Evolutionary conservation across 2,888 invertebrate genomes (phyloP).

Genomic region (Drosophila cyrtoloma): DNA sequence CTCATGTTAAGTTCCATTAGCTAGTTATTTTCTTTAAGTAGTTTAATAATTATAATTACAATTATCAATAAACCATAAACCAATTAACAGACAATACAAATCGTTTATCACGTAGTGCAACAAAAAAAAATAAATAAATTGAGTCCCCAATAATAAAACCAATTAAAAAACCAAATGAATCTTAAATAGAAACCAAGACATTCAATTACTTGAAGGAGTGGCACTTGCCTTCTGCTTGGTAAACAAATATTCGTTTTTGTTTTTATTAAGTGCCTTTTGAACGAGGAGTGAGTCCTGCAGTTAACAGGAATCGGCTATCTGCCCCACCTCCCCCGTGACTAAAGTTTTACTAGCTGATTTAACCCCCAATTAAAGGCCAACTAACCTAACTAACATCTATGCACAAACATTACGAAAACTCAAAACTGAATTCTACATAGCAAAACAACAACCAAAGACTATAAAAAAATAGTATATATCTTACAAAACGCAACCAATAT

Average conservation of each 20-base stretch:
- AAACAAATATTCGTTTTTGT: conserved; percentile 19
- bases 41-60: conserved; percentile 52
- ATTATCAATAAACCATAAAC: conserved; percentile 57
- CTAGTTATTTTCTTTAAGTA: conserved; percentile 73
- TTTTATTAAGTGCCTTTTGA: conserved; percentile 66
- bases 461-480: conserved; percentile 13
- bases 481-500: conserved; percentile 29
- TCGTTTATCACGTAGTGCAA: conserved; percentile 61
- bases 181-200: conserved; percentile 4
- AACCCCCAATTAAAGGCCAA: conserved; percentile 18
- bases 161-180: conserved; percentile 14
- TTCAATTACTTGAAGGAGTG: conserved; percentile 25
- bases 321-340: conserved; percentile 27
- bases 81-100: conserved; percentile 72
- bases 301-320: conserved; percentile 45
- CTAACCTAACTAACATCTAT: conserved; percentile 29
- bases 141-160: conserved; percentile 14
- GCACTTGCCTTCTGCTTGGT: conserved; percentile 15
- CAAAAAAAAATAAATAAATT: conserved; percentile 20
- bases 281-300: conserved; percentile 60
- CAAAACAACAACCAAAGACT: conserved; percentile 41
- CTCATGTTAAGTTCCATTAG: conserved; percentile 43
- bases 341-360: conserved; percentile 30
- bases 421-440: conserved; percentile 76
- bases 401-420: conserved; percentile 38